Base-by-base conservation (phyloP, 2,888 invertebrate genomes). In the Peribatodes rhomboidaria region DNA sequence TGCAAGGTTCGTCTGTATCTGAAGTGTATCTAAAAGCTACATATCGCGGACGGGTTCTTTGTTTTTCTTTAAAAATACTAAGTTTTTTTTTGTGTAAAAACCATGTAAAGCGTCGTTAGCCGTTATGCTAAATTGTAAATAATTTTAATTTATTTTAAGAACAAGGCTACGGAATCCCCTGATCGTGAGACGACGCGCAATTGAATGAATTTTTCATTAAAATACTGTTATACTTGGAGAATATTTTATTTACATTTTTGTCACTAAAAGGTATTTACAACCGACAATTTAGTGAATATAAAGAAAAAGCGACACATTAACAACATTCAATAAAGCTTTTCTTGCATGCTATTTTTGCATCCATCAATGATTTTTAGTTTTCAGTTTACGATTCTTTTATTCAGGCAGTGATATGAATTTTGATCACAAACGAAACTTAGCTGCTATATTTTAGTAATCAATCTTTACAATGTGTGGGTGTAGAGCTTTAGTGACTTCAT, bases 181-280 rank as follows among this genome's bases (percentile, higher is more conserved):
- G 9, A 27, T 27, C 35, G 35, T 35, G 35, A 9, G 6, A 35
- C 35, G 1, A 22, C 4, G 22, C 44, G 22, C 18, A 1, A 27
- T 27, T 27, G 1, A 22, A 20, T 35, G 1, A 46, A 35, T 27
- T 11, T 18, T 16, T 33, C 3, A 52, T 37, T 52, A 57, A 56
- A 62, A 50, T 42, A 33, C 35, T 46, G 11, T 39, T 52, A 16
- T 85, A 85, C 80, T 86, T 88, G 80, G 85, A 91, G 90, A 91
- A 90, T 89, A 90, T 88, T 88, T 90, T 91, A 92, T 92, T 92
- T 91, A 91, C 92, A 92, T 79, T 83, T 87, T 86, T 81, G 41
- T 81, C 83, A 80, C 87, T 88, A 86, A 79, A 77, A 85, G 78
- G 72, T 88, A 87, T 89, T 73, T 89, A 90, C 88, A 90, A 81